Evolutionary conservation across 2,797 vertebrate genomes (phyloP), one percentile per base, ranked within the genome.

Genomic region (Lacerta viridis): DNA sequence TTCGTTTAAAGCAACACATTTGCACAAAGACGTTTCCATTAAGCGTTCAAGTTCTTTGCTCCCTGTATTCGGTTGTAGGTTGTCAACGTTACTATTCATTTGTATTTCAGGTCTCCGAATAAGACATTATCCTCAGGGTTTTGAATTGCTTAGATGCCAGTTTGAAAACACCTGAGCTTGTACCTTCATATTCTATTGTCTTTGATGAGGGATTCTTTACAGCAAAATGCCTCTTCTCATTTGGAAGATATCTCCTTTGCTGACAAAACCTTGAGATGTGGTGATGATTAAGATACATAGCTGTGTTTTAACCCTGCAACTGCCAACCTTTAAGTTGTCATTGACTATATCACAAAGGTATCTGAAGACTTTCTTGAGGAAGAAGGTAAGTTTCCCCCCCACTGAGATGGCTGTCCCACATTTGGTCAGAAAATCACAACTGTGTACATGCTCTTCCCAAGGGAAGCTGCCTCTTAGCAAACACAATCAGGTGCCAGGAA

Each of bases 141-240:
- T 94, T 94, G 90, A 91, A 93, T 96, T 0, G 64, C 94, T 93
- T 95, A 93, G 95, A 95, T 91, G 92, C 85, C 88, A 92, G 90
- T 88, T 87, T 95, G 85, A 92, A 92, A 81, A 93, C 89, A 75
- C 88, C 79, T 77, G 89, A 94, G 91, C 90, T 86, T 50, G 27
- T 92, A 94, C 94, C 93, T 96, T 96, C 95, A 95, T 93, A 87
- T 95, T 94, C 91, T 95, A 94, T 96, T 96, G 95, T 95, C 94
- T 95, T 94, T 96, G 94, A 96, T 95, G 95, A 81, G 88, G 90
- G 80, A 90, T 91, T 95, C 94, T 95, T 90, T 94, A 92, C 90
- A 88, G 82, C 77, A 86, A 84, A 90, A 82, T 95, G 95, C 95
- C 95, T 96, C 92, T 95, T 96, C 88, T 92, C 93, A 89, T 96